Percentiles rank a stretch among this genome's conserved stretches.
Evolutionary conservation across 2,797 vertebrate genomes (phyloP).

Genomic region (Erethizon dorsatum): DNA sequence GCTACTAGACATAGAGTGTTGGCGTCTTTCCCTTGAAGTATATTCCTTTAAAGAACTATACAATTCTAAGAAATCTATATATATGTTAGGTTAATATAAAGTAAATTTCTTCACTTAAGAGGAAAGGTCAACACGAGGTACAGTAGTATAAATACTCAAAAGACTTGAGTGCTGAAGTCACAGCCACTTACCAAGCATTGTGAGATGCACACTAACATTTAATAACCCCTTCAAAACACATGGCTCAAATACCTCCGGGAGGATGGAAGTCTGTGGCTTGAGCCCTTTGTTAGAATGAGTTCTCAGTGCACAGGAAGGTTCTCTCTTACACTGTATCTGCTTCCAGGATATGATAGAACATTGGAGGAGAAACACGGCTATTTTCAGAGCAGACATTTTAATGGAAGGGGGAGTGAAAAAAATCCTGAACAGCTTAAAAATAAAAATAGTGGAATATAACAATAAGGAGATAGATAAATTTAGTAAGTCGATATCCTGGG

Average conservation of each 20-base stretch:
- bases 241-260: background rate
- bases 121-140: background rate
- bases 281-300: conserved; percentile 2
- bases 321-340: background rate
- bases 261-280: background rate
- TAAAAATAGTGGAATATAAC: background rate
- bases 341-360: background rate
- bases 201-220: background rate
- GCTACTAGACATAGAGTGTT: background rate
- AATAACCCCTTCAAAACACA: background rate
- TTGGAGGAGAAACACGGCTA: background rate
- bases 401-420: background rate
- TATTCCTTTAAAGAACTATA: background rate
- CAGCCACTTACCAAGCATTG: background rate
- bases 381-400: conserved; percentile 10
- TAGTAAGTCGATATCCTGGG: background rate
- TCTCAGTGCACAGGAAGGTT: background rate
- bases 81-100: background rate
- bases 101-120: background rate
- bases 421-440: background rate
- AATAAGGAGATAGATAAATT: conserved; percentile 9
- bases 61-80: background rate
- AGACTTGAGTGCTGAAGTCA: background rate
- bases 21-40: background rate
- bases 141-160: background rate